Evolutionary conservation across 2,113 vertebrate genomes (phyloP).

Genomic region (Pelobates fuscus): DNA sequence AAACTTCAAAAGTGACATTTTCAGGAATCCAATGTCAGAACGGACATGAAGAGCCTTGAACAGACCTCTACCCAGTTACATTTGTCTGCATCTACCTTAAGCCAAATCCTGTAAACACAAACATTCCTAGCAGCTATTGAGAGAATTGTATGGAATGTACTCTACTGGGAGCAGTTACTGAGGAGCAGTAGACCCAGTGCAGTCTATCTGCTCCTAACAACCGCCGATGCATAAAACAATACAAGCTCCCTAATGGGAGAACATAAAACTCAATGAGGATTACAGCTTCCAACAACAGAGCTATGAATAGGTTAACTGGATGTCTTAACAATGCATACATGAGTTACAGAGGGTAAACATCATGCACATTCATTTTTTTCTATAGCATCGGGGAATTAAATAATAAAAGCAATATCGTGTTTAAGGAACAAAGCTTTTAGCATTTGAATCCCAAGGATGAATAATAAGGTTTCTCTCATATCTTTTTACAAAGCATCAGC

Average conservation of each 20-base stretch:
- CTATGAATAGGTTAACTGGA: conserved; percentile 7
- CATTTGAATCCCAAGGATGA: too few relatives aligned
- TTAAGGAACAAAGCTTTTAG: too few relatives aligned
- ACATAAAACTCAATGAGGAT: conserved; percentile 7
- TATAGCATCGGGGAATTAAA: too few relatives aligned
- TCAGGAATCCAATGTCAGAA: too few relatives aligned
- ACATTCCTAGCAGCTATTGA: neutral
- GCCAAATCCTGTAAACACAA: neutral
- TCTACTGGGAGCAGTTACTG: neutral
- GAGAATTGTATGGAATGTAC: neutral
- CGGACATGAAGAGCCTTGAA: too few relatives aligned
- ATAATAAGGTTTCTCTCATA: too few relatives aligned
- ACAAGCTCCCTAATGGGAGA: neutral
- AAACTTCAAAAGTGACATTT: too few relatives aligned
- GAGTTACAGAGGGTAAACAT: too few relatives aligned
- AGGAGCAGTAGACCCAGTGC: neutral
- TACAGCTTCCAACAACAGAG: neutral
- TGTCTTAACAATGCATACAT: neutral
- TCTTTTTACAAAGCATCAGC: too few relatives aligned
- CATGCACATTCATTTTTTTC: too few relatives aligned
- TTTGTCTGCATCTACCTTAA: neutral
- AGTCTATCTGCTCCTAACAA: neutral
- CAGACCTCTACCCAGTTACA: too few relatives aligned
- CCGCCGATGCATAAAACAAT: neutral
- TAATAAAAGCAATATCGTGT: too few relatives aligned